Evolutionary conservation across 2,888 invertebrate species (phyloP), one percentile per base, ranked within the genome.

Genomic region (Uloborus plumipes): DNA sequence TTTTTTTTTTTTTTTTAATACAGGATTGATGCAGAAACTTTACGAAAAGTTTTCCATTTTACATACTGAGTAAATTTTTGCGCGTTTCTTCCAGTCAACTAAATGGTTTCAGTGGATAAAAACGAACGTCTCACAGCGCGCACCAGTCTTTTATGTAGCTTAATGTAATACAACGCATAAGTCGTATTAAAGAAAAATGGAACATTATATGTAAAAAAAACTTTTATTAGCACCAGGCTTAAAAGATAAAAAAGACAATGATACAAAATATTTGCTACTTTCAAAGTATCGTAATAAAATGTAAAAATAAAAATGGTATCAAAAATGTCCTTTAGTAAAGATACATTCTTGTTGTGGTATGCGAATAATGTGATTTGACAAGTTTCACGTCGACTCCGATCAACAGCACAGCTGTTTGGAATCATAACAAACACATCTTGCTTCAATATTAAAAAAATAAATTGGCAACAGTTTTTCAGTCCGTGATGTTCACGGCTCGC

Each of bases 191-290:
- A n/a, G 20, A 26, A 14, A 55, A 18, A 15, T 22, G 61, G 31
- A 26, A 26, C 26, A 14, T 14, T 61, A 26, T 22, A 61, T 61
- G 7, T 20, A 20, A 31, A 14, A 50, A 50, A 15, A 49, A 50
- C 49, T 66, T 65, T 51, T 62, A 61, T 47, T 55, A 75, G 81
- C 70, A 67, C 70, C 70, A 81, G 73, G 69, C 74, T 59, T 71
- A 67, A 51, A 70, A 72, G 49, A 72, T 47, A 67, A 69, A 66
- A 22, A 53, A 77, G 39, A 70, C 47, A 14, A 67, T 51, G 22
- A 65, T 65, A 78, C 77, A 78, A 78, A 78, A 78, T 78, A 78
- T 78, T 78, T 65, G 64, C 77, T 71, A 71, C 77, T 55, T 22
- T 47, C 22, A 22, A 67, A 69, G 47, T 70, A 31, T n/a, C 64